Base-by-base conservation (phyloP, 2,888 invertebrate genomes). In the Eremobia ochroleuca region DNA sequence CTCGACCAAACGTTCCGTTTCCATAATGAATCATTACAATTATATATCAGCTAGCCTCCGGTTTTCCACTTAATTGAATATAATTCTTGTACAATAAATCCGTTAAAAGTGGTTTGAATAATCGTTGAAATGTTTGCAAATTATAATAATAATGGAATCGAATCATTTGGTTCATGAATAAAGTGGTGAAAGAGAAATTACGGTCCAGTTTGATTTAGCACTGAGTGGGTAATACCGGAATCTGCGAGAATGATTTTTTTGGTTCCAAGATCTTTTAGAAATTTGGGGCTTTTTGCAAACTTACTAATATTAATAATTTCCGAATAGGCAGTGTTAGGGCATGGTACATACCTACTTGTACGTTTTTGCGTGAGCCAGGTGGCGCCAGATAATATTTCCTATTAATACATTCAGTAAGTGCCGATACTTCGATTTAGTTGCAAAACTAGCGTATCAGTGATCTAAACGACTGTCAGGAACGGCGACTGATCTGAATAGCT, bases 21-120 rank as follows among this genome's bases (percentile, higher is more conserved):
- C 91, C 93, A 94, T 95, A 94, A 95, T 94, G 89, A 93, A 94
- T 92, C 89, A 92, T 90, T 89, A 82, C 88, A 91, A 92, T 91
- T 91, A n/a, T n/a, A n/a, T n/a, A 91, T 85, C 89, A 88, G 82
- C 40, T 78, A 87, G 90, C 89, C 92, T 92, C 92, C 92, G 91
- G 90, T 90, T 92, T 91, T 87, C 81, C 85, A 90, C 81, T 85
- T 89, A 92, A 92, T 92, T 91, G 87, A 90, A 88, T 89, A 86
- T 89, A 91, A 91, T 91, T 87, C 90, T 90, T 82, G 88, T 73
- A 76, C 70, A 69, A 86, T 82, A 81, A 88, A 88, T 90, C 85
- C 81, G 28, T 79, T 82, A 84, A 73, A 71, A 65, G 74, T 76
- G 72, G 65, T 73, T 77, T 78, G 58, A 73, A 80, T 73, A 78